Percentiles rank a stretch among this genome's conserved stretches.
Evolutionary conservation across 1,140 invertebrate genomes (phyloP).

Genomic region (Dinothrombium tinctorium): DNA sequence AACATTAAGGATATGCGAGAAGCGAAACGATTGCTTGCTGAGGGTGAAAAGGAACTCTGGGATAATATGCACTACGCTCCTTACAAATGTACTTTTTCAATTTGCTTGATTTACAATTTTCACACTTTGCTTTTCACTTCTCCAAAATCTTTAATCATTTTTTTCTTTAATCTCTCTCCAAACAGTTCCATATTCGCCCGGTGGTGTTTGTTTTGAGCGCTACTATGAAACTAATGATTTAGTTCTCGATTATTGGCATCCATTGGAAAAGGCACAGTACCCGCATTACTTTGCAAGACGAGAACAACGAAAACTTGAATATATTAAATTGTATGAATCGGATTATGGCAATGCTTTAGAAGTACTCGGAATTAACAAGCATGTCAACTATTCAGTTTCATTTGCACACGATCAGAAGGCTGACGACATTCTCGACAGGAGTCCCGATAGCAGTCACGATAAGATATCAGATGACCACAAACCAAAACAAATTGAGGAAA

Average conservation of each 20-base stretch:
- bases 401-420: no score
- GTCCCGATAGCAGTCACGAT: no score
- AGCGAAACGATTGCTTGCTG: slow-evolving; percentile 40
- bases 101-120: background rate
- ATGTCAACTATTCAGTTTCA: no score
- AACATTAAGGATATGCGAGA: slow-evolving; percentile 45
- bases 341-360: slow-evolving; percentile 39
- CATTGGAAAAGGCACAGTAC: slow-evolving; percentile 72
- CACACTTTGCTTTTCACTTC: background rate
- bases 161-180: background rate
- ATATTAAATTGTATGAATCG: slow-evolving; percentile 50
- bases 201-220: slow-evolving; percentile 47
- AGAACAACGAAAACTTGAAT: slow-evolving; percentile 76
- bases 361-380: background rate
- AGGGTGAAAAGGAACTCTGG: slow-evolving; percentile 54
- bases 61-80: slow-evolving; percentile 34
- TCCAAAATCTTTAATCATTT: background rate
- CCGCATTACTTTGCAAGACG: slow-evolving; percentile 77
- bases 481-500: no score
- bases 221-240: slow-evolving; percentile 41
- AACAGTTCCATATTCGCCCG: slow-evolving; percentile 31
- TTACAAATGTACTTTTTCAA: slow-evolving; percentile 32
- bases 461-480: no score
- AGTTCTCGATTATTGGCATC: slow-evolving; percentile 76
- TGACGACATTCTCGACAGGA: no score